phyloP scores from a whole-genome alignment of 2,113 vertebrate genomes.

The Electrona antarctica region DNA sequence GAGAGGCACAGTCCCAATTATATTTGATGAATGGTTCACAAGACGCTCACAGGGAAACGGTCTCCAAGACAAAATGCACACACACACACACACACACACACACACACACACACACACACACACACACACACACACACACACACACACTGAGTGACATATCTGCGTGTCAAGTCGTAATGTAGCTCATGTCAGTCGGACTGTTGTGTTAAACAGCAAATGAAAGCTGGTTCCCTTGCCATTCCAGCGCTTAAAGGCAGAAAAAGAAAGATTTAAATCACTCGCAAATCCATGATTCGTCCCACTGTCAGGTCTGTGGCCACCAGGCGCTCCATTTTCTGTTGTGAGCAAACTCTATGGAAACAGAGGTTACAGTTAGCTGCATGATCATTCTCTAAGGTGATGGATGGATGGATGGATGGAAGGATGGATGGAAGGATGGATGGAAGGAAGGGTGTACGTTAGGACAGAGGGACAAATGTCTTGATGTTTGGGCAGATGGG shows the following conservation, averaged over 20 bases:
- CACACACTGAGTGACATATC: conserved; percentile 33
- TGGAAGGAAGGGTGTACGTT: not conserved
- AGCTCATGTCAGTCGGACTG: conserved; percentile 25
- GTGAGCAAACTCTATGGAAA: conserved; percentile 11
- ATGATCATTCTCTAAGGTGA: conserved; percentile 15
- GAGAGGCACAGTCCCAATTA: conserved; percentile 60
- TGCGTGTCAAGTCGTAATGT: conserved; percentile 40
- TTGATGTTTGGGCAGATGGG: too few relatives aligned
- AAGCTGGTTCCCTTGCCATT: conserved; percentile 15
- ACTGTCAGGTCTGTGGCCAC: not conserved
- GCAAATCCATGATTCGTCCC: not conserved
- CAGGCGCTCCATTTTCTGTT: conserved; percentile 3
- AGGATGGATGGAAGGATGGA: conserved; percentile 13
- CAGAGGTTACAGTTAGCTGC: not conserved
- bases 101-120: not conserved
- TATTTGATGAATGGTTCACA: conserved; percentile 61
- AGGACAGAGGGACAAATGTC: conserved; percentile 11
- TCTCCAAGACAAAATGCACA: conserved; percentile 35
- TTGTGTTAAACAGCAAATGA: not conserved
- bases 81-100: not conserved
- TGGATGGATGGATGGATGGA: conserved; percentile 28
- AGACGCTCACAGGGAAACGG: conserved; percentile 29
- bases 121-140: conserved; percentile 9
- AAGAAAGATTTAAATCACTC: conserved; percentile 4
- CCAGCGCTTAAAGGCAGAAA: not conserved